Evolutionary conservation across 2,113 vertebrate genomes (phyloP).

Genomic region (Elachura formosa): DNA sequence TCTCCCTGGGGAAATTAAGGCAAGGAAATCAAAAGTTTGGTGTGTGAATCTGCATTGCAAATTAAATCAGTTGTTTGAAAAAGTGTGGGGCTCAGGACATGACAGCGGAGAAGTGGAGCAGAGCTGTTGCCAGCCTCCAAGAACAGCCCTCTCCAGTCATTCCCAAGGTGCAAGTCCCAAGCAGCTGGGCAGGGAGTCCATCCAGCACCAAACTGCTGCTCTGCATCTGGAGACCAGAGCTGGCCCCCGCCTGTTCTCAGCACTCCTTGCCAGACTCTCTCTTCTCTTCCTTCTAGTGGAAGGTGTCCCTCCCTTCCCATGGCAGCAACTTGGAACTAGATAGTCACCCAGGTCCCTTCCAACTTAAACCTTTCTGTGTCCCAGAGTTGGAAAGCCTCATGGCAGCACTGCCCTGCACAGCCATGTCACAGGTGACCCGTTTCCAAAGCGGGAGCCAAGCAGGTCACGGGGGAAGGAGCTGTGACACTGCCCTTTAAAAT

Average conservation of each 20-base stretch:
- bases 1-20: background rate
- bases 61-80: background rate
- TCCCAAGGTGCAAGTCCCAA: background rate
- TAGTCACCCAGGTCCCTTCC: background rate
- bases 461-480: background rate
- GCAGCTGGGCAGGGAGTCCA: background rate
- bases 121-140: background rate
- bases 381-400: background rate
- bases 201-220: background rate
- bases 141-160: background rate
- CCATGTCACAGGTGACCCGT: background rate
- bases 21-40: background rate
- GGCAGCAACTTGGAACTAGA: background rate
- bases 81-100: background rate
- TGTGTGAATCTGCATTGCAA: background rate
- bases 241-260: background rate
- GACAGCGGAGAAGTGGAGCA: background rate
- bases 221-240: background rate
- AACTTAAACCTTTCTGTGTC: background rate
- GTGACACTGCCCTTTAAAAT: rapidly evolving
- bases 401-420: background rate
- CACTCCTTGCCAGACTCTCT: background rate
- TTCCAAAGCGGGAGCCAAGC: rapidly evolving
- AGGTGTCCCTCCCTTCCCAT: background rate
- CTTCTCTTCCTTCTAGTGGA: background rate